These are phyloP conservation scores for Ctenopoma kingsleyae DNA, from an alignment of 2,797 vertebrate species.

Conservation along the genomic window DNA sequence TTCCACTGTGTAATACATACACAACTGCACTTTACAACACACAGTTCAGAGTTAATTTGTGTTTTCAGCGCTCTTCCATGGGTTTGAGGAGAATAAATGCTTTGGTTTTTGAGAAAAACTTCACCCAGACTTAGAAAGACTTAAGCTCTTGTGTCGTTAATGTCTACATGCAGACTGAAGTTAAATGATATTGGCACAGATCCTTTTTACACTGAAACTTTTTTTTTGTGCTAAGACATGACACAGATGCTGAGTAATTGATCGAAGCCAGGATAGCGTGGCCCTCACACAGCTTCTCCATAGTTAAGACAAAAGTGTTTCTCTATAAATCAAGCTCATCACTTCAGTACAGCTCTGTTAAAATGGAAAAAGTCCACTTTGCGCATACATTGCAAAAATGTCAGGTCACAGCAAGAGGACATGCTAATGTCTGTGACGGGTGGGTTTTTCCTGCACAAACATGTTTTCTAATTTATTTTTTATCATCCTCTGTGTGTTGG, in stretches of 20 bases:
- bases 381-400: not conserved
- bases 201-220: no score
- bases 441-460: conserved; percentile 15
- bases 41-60: not conserved
- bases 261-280: no score
- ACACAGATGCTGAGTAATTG: no score
- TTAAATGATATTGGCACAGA: not conserved
- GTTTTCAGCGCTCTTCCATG: conserved; percentile 21
- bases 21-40: conserved; percentile 2
- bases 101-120: conserved; percentile 3
- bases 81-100: not conserved
- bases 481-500: not conserved
- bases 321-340: not conserved
- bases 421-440: conserved; percentile 9
- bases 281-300: not conserved
- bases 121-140: not conserved
- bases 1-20: conserved; percentile 20
- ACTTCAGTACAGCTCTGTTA: not conserved
- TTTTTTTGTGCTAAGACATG: no score
- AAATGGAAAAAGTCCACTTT: not conserved
- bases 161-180: not conserved
- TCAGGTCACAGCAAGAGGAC: conserved; percentile 25
- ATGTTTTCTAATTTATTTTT: conserved; percentile 17
- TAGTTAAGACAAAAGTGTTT: not conserved
- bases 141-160: not conserved